A percentile compares a stretch with the other conserved stretches of the same genome.
phyloP scores from a whole-genome alignment of 2,888 invertebrate genomes.

The Metallyticus violacea region DNA sequence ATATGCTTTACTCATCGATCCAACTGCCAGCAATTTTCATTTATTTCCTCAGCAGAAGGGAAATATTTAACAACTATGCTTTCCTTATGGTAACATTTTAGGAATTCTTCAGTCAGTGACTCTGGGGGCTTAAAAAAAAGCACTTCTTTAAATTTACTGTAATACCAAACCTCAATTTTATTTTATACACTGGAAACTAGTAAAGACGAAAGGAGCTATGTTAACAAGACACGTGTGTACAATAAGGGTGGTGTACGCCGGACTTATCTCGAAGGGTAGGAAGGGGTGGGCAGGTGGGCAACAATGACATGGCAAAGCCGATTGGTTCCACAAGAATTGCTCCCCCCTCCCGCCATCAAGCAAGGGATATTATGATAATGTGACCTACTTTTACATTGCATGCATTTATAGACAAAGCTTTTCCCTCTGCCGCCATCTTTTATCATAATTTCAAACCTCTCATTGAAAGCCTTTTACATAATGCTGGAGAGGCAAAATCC shows the following conservation, averaged over 20 bases:
- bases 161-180: no score
- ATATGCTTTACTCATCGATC: no score
- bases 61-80: no score
- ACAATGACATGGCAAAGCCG: slow-evolving; percentile 25
- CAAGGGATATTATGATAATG: slow-evolving; percentile 31
- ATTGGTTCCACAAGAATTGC: slow-evolving; percentile 3
- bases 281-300: neutral
- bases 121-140: no score
- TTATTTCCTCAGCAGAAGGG: no score
- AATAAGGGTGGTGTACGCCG: neutral
- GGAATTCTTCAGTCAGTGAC: no score
- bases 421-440: neutral
- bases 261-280: neutral
- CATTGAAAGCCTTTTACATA: neutral
- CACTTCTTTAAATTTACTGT: no score
- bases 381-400: slow-evolving; percentile 28
- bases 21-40: no score
- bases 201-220: neutral
- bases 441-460: neutral
- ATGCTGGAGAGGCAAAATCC: neutral
- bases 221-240: neutral
- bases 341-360: neutral
- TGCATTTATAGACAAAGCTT: neutral
- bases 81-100: no score
- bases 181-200: no score